Base-by-base conservation (phyloP, 2,888 invertebrate species). In the Meiosimyza platycephala region DNA sequence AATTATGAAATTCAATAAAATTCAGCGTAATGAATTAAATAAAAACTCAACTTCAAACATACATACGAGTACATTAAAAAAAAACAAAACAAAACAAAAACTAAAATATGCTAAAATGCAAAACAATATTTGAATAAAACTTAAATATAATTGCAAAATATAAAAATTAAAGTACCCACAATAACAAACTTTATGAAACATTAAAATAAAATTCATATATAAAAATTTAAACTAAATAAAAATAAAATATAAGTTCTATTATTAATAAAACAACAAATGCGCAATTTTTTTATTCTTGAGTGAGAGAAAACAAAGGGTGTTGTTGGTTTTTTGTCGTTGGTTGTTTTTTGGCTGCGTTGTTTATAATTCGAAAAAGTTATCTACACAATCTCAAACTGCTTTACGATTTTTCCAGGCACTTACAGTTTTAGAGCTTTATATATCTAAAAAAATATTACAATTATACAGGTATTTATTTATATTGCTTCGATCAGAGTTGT, bases 361-460 rank as follows among this genome's bases (percentile, higher is more conserved):
- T 7, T 40, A 15, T 69, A 57, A 63, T 59, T 75, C 72, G 13
- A 40, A 66, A 64, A n/a, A 12, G 13, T 16, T 22, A 22, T 2
- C 22, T 28, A 28, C 54, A 60, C 73, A 65, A 57, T 59, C 50
- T 48, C 60, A 70, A 79, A 79, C 78, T 81, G 81, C 81, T 81
- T 79, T 78, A 77, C 77, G 79, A 76, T 80, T 79, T 79, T 80
- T 76, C 73, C 71, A 77, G 75, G 73, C 55, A 67, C 55, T 72
- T 60, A 33, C 40, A 52, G 59, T 16, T 51, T n/a, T 3, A 22
- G 28, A 12, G 54, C 67, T 54, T 59, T 2, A 22, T 28, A 60
- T 48, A 28, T 66, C 60, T 67, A 16, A 57, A 57, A 12, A 60
- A 15, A 60, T 28, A 60, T 28, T 15, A 60, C 18, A 33, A 60